Conservation (phyloP, 1,140 invertebrate genomes). For the Scaptomyza montana region DNA sequence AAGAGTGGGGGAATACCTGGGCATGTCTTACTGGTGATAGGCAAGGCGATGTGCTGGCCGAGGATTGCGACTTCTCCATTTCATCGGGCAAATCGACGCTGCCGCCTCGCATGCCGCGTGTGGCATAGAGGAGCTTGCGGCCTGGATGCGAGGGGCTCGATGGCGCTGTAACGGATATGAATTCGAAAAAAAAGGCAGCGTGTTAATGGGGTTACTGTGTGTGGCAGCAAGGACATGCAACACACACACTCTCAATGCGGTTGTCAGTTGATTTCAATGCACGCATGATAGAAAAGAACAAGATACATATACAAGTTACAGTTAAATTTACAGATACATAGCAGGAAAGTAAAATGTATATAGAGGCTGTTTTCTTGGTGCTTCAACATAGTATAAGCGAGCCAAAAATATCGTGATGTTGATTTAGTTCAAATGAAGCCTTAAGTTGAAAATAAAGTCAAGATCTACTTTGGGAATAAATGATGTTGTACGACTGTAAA, state of each 20-base stretch:
- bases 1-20: constrained; percentile 71
- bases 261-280: constrained; percentile 42
- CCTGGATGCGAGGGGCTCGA: constrained; percentile 93
- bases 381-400: constrained; percentile 7
- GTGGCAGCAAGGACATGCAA: constrained; percentile 24
- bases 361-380: constrained; percentile 11
- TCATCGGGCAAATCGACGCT: constrained; percentile 96
- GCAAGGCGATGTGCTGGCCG: constrained; percentile 95
- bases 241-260: constrained; percentile 24
- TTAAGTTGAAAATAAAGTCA: constrained; percentile 24
- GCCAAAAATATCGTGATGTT: constrained; percentile 11
- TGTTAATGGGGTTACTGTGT: constrained; percentile 38
- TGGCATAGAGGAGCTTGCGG: constrained; percentile 89
- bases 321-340: constrained; percentile 20
- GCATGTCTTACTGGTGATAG: constrained; percentile 90
- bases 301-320: constrained; percentile 37
- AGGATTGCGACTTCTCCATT: constrained; percentile 95
- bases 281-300: constrained; percentile 48
- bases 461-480: not conserved
- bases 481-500: constrained; percentile 20
- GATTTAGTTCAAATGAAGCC: constrained; percentile 15
- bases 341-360: constrained; percentile 19
- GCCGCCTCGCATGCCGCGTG: constrained; percentile 92
- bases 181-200: constrained; percentile 32
- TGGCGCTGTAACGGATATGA: constrained; percentile 88